Percentiles rank a stretch among this genome's conserved stretches.
phyloP scores from a whole-genome alignment of 30 jellyfish, hydroid and myxozoan species.

The Cassiopea andromeda region DNA sequence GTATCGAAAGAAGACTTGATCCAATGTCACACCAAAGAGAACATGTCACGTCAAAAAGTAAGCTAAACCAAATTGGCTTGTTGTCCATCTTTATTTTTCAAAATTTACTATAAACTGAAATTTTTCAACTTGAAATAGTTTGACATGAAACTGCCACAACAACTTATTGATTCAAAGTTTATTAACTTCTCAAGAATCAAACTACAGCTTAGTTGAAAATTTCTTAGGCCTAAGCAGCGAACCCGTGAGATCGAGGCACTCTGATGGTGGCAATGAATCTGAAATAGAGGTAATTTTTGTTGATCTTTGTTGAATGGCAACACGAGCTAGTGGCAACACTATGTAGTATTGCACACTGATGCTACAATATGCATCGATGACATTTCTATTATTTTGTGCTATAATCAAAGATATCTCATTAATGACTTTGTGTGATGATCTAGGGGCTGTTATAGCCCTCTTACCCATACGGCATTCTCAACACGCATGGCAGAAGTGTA shows the following conservation, averaged over 20 bases:
- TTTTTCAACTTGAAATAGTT: no score
- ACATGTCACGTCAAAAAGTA: conserved; percentile 1
- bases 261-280: conserved; percentile 15
- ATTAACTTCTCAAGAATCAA: not conserved
- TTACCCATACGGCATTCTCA: no score
- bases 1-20: conserved; percentile 87
- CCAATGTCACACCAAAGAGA: not conserved
- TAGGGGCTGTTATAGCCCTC: no score
- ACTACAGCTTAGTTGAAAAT: not conserved
- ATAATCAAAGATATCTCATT: no score
- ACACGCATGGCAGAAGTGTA: no score
- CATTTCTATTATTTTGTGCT: no score
- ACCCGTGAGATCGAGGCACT: not conserved
- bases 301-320: not conserved
- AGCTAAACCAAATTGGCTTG: not conserved
- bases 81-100: not conserved
- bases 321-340: no score
- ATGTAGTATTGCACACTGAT: no score
- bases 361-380: no score
- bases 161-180: no score
- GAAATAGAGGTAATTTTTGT: conserved; percentile 30
- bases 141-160: no score
- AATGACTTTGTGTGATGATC: no score
- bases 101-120: not conserved
- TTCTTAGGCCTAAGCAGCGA: not conserved